Evolutionary conservation across 2,113 vertebrate species (phyloP), one percentile per base, ranked within the genome.

Genomic region (Dromiciops gliroides): DNA sequence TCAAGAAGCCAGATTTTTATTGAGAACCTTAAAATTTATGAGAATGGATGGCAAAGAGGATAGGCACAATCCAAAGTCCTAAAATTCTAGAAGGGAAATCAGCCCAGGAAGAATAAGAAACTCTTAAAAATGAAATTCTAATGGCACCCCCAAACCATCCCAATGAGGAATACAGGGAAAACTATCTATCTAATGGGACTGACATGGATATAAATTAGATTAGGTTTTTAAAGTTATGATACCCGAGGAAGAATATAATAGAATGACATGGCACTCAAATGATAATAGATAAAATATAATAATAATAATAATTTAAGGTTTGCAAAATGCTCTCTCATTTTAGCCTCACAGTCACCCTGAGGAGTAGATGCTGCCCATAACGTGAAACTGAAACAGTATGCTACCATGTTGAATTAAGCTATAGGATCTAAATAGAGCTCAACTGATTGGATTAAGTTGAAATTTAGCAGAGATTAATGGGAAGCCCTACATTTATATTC

Each of bases 271-370:
- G 67, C 11, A 19, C 67, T 83, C 67, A 83, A 83, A 44, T 44
- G 6, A 83, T 22, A 75, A 75, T 75, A 75, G n/a, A 1, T 75
- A 44, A 75, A 14, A 75, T n/a, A 19, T 53, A 53, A 53, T 51
- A 51, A 51, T 50, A 50, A 50, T 52, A 19, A 52, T 52, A 14
- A 51, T 51, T 44, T 83, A 44, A 83, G 19, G 89, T 96, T 96
- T 91, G 89, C 19, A 53, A 53, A 37, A 1, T 89, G 44, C 14
- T 50, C 91, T 16, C 31, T 60, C 22, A 48, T 47, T 92, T 90
- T 44, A 50, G 91, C 95, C 75, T 97, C n/a, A 92, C 8, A 50
- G 92, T 37, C 94, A 8, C 49, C 26, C 22, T 92, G 26, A 22
- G 93, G 92, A 60, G 25, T 56, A 44, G 48, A 48, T 88, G 88